Evolutionary conservation across 1,140 invertebrate genomes (phyloP).

Genomic region (Zaprionus inermis): DNA sequence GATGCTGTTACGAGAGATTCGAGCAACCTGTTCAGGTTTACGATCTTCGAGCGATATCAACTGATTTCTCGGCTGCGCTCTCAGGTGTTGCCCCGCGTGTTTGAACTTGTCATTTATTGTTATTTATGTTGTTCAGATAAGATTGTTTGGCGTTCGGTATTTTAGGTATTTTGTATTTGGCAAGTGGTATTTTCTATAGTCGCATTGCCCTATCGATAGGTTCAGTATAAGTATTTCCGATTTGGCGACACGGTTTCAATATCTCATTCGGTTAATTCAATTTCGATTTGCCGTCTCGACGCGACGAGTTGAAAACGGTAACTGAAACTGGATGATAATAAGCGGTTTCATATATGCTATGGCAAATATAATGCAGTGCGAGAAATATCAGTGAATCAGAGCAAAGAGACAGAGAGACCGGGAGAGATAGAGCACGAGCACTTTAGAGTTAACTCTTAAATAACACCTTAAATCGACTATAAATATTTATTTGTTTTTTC

Average conservation of each 20-base stretch:
- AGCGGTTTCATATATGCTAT: slow-evolving; percentile 49
- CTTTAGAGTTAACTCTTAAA: slow-evolving; percentile 13
- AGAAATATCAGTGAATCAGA: slow-evolving; percentile 24
- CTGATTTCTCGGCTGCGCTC: slow-evolving; percentile 39
- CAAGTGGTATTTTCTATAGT: slow-evolving; percentile 11
- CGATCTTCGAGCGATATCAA: slow-evolving; percentile 41
- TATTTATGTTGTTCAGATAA: slow-evolving; percentile 71
- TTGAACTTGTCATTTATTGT: slow-evolving; percentile 43
- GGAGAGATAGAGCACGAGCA: neutral
- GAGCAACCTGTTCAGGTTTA: slow-evolving; percentile 35
- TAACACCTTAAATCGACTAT: slow-evolving; percentile 19
- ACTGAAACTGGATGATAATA: slow-evolving; percentile 76
- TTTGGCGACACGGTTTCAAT: slow-evolving; percentile 41
- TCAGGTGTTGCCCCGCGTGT: slow-evolving; percentile 13
- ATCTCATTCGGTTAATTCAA: neutral
- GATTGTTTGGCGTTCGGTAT: slow-evolving; percentile 35
- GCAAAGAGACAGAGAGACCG: neutral
- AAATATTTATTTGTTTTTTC: slow-evolving; percentile 37
- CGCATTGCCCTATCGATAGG: slow-evolving; percentile 1
- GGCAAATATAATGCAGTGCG: slow-evolving; percentile 16
- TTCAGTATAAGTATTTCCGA: slow-evolving; percentile 55
- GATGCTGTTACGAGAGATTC: slow-evolving; percentile 32
- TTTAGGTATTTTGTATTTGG: slow-evolving; percentile 23
- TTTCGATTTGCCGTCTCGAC: slow-evolving; percentile 18
- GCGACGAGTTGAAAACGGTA: slow-evolving; percentile 66